phyloP scores from a whole-genome alignment of 2,888 invertebrate genomes.

The Eumerus sabulonum region DNA sequence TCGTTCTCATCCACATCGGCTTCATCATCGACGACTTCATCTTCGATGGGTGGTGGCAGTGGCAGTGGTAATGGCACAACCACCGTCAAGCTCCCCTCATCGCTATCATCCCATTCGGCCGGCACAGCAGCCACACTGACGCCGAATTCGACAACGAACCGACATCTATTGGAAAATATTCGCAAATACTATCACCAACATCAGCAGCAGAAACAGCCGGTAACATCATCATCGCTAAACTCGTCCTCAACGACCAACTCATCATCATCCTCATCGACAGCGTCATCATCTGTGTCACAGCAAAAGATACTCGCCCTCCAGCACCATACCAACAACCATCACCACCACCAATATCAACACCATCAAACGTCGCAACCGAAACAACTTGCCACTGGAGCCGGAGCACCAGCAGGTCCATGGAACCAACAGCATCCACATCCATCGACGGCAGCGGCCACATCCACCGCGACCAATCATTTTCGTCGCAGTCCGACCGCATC shows the following conservation, averaged over 20 bases:
- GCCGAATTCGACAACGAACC: conserved; percentile 71
- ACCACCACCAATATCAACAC: conserved; percentile 47
- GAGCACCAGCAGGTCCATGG: too few species aligned
- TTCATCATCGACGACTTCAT: conserved; percentile 64
- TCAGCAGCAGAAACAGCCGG: conserved; percentile 70
- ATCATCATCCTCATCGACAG: conserved; percentile 74
- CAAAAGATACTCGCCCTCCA: conserved; percentile 67
- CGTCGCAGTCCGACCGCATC: conserved; percentile 76
- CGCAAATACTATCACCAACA: conserved; percentile 77
- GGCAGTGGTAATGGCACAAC: conserved; percentile 6
- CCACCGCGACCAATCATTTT: conserved; percentile 56
- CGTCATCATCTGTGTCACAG: conserved; percentile 76
- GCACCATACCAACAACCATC: conserved; percentile 67
- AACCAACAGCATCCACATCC: neutral
- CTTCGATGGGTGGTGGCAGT: conserved; percentile 49
- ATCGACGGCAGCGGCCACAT: conserved; percentile 5
- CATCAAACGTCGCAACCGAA: conserved; percentile 53
- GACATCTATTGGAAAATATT: conserved; percentile 75
- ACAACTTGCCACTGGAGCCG: conserved; percentile 24
- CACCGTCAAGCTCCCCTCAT: conserved; percentile 46
- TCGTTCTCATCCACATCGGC: conserved; percentile 57
- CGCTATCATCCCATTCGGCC: conserved; percentile 25
- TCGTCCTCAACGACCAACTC: conserved; percentile 69
- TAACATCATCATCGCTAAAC: conserved; percentile 73
- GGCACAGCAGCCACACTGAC: conserved; percentile 39